Percentiles rank a stretch among this genome's conserved stretches.
These are phyloP conservation scores for Dicaeum eximium DNA, from an alignment of 2,113 vertebrate species.

Conservation along the genomic window DNA sequence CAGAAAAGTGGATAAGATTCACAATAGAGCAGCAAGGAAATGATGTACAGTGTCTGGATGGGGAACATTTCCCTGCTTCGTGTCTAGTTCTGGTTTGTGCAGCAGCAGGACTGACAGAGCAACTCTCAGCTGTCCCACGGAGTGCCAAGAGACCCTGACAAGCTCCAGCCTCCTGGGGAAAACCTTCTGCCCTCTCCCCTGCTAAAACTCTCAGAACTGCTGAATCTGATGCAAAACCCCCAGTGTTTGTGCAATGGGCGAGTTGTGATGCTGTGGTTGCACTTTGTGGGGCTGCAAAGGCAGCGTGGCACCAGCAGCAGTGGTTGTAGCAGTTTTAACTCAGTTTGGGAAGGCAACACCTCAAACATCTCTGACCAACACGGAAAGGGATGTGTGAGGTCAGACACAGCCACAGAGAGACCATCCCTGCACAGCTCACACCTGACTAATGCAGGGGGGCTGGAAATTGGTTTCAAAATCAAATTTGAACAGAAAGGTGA, in stretches of 20 bases:
- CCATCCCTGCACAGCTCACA: neutral
- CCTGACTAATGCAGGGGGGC: neutral
- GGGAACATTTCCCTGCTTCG: neutral
- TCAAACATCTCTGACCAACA: neutral
- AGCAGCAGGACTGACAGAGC: neutral
- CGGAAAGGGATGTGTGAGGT: accelerated
- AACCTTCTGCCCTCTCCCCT: neutral
- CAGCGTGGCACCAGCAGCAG: accelerated
- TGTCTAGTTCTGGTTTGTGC: neutral
- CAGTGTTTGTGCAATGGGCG: accelerated
- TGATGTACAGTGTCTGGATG: neutral
- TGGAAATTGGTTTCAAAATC: neutral
- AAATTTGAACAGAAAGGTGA: neutral
- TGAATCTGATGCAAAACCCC: neutral
- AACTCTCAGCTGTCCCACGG: neutral
- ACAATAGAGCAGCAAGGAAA: neutral
- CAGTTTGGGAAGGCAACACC: neutral
- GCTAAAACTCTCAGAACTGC: neutral
- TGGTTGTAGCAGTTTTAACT: neutral
- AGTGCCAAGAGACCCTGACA: neutral
- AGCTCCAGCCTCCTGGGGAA: neutral
- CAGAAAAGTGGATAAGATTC: slow-evolving; percentile 55
- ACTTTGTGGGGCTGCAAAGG: neutral
- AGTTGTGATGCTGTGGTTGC: neutral
- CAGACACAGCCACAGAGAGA: neutral